Evolutionary conservation across 1,140 invertebrate genomes (phyloP).

Genomic region (Drosophila watanabei): DNA sequence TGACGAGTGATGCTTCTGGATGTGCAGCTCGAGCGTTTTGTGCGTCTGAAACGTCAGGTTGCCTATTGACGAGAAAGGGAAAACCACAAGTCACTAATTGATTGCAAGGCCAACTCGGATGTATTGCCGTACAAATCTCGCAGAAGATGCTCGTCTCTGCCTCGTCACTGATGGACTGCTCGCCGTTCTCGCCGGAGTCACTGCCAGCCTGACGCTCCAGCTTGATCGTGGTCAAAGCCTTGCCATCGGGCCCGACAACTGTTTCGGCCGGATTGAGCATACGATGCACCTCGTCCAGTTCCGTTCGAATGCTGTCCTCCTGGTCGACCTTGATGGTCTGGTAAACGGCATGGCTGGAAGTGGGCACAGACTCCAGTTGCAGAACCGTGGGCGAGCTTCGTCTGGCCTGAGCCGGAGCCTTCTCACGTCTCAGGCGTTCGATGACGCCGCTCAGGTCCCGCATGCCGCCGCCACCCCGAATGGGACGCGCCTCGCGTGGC

Average conservation of each 20-base stretch:
- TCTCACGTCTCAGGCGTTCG: constrained; percentile 72
- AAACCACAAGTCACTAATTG: constrained; percentile 25
- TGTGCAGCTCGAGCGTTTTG: constrained; percentile 90
- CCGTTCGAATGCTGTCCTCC: constrained; percentile 75
- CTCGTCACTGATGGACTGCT: constrained; percentile 67
- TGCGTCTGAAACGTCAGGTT: constrained; percentile 89
- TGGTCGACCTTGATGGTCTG: constrained; percentile 73
- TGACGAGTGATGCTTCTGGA: constrained; percentile 90
- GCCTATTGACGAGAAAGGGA: constrained; percentile 83
- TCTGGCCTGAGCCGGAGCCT: constrained; percentile 36
- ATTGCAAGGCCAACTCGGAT: constrained; percentile 29
- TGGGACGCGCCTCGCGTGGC: constrained; percentile 56
- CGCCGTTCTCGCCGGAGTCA: constrained; percentile 60
- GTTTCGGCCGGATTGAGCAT: constrained; percentile 85
- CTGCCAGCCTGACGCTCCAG: constrained; percentile 77
- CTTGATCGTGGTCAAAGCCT: constrained; percentile 80
- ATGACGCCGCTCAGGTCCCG: constrained; percentile 78
- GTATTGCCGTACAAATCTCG: constrained; percentile 62
- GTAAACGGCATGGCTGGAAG: constrained; percentile 74
- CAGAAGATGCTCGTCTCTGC: constrained; percentile 70
- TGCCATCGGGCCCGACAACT: constrained; percentile 88
- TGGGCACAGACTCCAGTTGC: constrained; percentile 69
- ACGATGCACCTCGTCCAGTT: constrained; percentile 76
- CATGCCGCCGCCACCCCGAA: constrained; percentile 58
- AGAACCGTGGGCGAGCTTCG: constrained; percentile 49